Base-by-base conservation (phyloP, 37 sponge, comb jelly and placozoan species). In the Petrosia ficiformis region DNA sequence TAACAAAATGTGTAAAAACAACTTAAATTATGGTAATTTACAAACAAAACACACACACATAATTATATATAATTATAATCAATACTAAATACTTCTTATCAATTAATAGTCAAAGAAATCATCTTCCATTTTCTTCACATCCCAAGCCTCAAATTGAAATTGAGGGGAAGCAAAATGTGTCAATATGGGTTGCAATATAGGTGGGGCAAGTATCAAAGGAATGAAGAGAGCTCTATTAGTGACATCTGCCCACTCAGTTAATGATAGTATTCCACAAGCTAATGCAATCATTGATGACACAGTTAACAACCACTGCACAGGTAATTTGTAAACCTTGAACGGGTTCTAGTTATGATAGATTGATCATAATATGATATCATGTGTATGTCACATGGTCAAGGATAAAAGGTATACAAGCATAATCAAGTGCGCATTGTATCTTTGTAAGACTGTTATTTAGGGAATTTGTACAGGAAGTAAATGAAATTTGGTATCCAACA, bases 131-230 rank as follows among this genome's bases (percentile, higher is more conserved):
- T 57, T 36, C 37, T 59, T 19, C 30, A 77, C 22, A 24, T 65
- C 72, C 80, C 80, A 80, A 26, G 72, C n/a, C 0, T 59, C 37
- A 48, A 80, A 60, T 43, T 71, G 60, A 26, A 28, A 65, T 2
- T 63, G 64, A 37, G 80, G 80, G 39, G 71, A 40, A 28, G 80
- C 80, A 80, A 80, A 71, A 5, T 32, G 44, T n/a, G 35, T 71
- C 32, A 80, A 48, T 21, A 80, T 3, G 1, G 80, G 80, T 39
- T 71, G 61, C 11, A 63, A 16, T 29, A 80, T 0, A 69, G 70
- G 64, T 26, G 71, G 80, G 29, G 36, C 41, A 29, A 80, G 64
- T 2, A 71, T 65, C 5, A 71, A 22, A 33, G 80, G 80, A 29
- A 80, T 29, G 42, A 80, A 59, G 14, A 37, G 10, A 32, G 65